Conservation (phyloP, 2,113 vertebrate genomes). For the Callocephalon fimbriatum region DNA sequence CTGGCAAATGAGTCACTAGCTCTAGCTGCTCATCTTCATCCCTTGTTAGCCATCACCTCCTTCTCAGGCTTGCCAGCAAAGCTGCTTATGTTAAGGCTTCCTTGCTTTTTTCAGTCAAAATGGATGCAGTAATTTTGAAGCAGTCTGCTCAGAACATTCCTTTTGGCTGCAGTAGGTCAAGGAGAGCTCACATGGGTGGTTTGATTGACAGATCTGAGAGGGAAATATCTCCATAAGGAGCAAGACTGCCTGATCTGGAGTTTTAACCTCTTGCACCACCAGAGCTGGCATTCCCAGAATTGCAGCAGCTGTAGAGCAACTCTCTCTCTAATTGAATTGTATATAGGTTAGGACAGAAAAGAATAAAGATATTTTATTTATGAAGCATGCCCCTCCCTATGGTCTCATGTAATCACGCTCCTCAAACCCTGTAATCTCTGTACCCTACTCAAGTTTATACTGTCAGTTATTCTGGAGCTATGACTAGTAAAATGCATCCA, state of each 20-base stretch:
- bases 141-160: neutral
- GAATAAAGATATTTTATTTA: neutral
- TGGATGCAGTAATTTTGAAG: neutral
- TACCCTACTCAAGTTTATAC: neutral
- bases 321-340: neutral
- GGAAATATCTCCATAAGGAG: neutral
- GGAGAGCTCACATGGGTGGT: neutral
- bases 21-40: neutral
- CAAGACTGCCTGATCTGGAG: neutral
- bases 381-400: neutral
- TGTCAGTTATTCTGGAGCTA: neutral
- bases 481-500: neutral
- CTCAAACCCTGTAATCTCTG: neutral
- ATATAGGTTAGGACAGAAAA: neutral
- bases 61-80: neutral
- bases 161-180: neutral
- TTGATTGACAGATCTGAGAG: neutral
- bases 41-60: neutral
- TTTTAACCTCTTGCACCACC: neutral
- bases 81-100: neutral
- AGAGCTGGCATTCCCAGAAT: neutral
- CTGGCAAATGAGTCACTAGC: neutral
- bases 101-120: neutral
- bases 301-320: neutral
- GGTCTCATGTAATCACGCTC: neutral